Base-by-base conservation (phyloP, 2,797 vertebrate species). In the Propithecus deckenii region DNA sequence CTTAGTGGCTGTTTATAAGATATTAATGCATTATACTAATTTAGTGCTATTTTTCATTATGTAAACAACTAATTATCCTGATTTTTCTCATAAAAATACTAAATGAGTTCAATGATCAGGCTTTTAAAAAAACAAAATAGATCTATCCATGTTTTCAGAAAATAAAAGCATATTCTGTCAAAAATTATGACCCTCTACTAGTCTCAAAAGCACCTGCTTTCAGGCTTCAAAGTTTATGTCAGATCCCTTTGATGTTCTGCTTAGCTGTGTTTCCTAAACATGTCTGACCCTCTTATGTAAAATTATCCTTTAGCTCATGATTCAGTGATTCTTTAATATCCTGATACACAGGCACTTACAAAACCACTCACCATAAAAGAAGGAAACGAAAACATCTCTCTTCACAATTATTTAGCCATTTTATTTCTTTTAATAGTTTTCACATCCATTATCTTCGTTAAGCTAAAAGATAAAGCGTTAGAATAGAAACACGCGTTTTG, bases 321-420 rank as follows among this genome's bases (percentile, higher is more conserved):
- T 59, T 86, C 25, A 38, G 14, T 87, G 43, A 74, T 84, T 89
- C 55, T 89, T 97, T 95, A 91, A 86, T 79, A 89, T 38, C 9
- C 32, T 87, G 28, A 65, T 55, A 89, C 38, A 59, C 9, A 72
- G 10, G 9, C 17, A 84, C 17, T 72, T 90, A 91, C 7, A 96
- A 80, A 97, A 46, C 2, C 2, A 90, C 52, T 92, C 41, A 78
- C 59, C 22, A 28, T 78, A 93, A 89, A 63, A 74, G 6, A 12
- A 25, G 12, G 30, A 63, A 96, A 79, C 48, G 91, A 91, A 95
- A 86, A 52, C 14, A 38, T 18, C 4, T 14, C 61, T 79, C 30
- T 84, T 93, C 59, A 71, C 28, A 94, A 91, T 71, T 85, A 95
- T 72, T 93, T 91, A 75, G n/a, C 43, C n/a, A 71, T 84, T 86